These are phyloP conservation scores for Microplitis demolitor DNA, from an alignment of 1,140 invertebrate genomes.

Conservation along the genomic window DNA sequence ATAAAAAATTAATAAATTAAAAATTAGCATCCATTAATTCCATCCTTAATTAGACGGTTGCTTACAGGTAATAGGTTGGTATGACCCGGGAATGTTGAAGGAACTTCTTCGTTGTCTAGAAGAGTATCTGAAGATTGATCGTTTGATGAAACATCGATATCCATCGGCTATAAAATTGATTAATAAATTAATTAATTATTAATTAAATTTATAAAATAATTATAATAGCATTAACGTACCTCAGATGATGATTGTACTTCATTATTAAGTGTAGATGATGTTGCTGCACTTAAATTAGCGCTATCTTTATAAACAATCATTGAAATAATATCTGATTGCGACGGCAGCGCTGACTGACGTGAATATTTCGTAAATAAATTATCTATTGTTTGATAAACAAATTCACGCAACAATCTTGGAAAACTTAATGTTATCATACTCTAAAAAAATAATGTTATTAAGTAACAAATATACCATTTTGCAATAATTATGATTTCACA, in stretches of 20 bases:
- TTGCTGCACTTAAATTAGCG: background rate
- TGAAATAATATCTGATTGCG: slow-evolving; percentile 37
- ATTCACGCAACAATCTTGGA: slow-evolving; percentile 31
- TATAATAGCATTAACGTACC: slow-evolving; percentile 29
- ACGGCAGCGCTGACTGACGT: slow-evolving; percentile 19
- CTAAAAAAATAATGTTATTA: slow-evolving; percentile 24
- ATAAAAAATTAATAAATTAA: background rate
- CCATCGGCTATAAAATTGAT: slow-evolving; percentile 45
- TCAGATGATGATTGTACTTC: slow-evolving; percentile 38
- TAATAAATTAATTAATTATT: background rate
- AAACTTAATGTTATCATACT: slow-evolving; percentile 26
- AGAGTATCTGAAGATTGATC: slow-evolving; percentile 33
- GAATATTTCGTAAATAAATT: slow-evolving; percentile 35
- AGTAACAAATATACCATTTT: background rate
- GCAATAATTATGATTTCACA: too few species aligned
- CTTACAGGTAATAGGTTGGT: slow-evolving; percentile 57
- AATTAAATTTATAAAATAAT: slow-evolving; percentile 1
- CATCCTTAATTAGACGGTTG: slow-evolving; percentile 2
- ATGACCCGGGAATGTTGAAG: slow-evolving; percentile 53
- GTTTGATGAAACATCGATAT: slow-evolving; percentile 43
- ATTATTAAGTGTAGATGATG: slow-evolving; percentile 12
- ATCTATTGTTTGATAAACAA: slow-evolving; percentile 31
- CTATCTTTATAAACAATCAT: slow-evolving; percentile 42
- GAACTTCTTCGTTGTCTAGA: slow-evolving; percentile 45
- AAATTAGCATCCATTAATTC: background rate